Evolutionary conservation across 2,888 invertebrate species (phyloP), one percentile per base, ranked within the genome.

Genomic region (Ochropleura leucogaster): DNA sequence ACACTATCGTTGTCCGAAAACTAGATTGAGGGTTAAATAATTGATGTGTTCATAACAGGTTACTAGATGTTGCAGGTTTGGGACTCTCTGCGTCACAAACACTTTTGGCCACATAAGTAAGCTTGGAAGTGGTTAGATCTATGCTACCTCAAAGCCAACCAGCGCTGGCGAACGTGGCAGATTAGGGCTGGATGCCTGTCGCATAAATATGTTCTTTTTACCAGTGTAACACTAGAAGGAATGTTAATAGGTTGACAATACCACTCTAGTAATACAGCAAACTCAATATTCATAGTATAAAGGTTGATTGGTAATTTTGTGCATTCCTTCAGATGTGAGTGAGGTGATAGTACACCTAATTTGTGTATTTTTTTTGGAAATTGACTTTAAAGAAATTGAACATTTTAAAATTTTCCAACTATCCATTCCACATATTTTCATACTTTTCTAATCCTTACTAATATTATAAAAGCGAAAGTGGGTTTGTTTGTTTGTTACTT

Each of bases 1-100:
- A 42, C 55, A 65, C 53, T 20, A 16, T 20, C 10, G 46, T 44
- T 42, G 40, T 12, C 57, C 55, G 70, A 67, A 72, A 68, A 78
- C 64, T 59, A 83, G 83, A 83, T 83, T 80, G 65, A 60, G 30
- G 30, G 20, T 20, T 83, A 16, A 82, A 80, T 80, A 80, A 79
- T 68, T 83, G n/a, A 80, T 55, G 70, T 62, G 51, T 55, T 68
- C 68, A 51, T 72, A 65, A 68, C 83, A 46, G 20, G 44, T 40
- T 55, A 53, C 69, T 44, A 64, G 16, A 18, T 57, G 55, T 55
- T 47, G 62, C 49, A 46, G 42, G 49, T 44, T 46, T 62, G 59
- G 12, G 9, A 14, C n/a, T 47, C 60, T 30, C 60, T 40, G 30
- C 18, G 55, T 46, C 30, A 42, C 40, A 42, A 47, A n/a, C 40